Evolutionary conservation across 2,113 vertebrate species (phyloP), one percentile per base, ranked within the genome.

Genomic region (Urocynchramus pylzowi): DNA sequence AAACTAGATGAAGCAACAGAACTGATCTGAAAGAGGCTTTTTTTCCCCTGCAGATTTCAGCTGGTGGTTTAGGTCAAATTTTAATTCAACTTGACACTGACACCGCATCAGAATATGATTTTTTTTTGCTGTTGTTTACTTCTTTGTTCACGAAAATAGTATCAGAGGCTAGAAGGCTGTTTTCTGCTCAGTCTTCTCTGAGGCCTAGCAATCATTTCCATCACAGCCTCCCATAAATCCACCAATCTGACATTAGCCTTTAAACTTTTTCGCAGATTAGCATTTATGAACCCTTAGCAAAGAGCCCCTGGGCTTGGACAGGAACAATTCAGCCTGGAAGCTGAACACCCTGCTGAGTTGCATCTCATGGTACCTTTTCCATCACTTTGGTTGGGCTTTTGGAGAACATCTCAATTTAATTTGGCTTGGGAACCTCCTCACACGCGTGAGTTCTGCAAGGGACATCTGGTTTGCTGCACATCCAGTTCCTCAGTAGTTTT

Each of bases 391-490:
- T 16, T 81, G 76, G 80, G 63, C 27, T 81, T 90, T 84, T 26
- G 53, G 89, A 92, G 86, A 87, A 87, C 60, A 68, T 78, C 52
- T 91, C 89, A 24, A 24, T 77, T 89, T 35, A 59, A 75, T 89
- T 92, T 92, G 78, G 16, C 47, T 89, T 67, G 68, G 50, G 31
- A 64, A 20, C 10, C 77, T n/a, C 65, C 49, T 64, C 85, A 56
- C 53, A 54, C 6, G 9, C 81, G 35, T 4, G 65, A 92, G 45
- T 54, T 90, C 76, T 71, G 33, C 64, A 63, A 59, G 45, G 77
- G 84, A 93, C 94, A 95, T 94, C 77, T 95, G 93, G 65, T 95
- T 94, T 94, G 47, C 80, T 91, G 65, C 76, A 78, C 26, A 9
- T 56, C n/a, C 16, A 44, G 67, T 61, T 83, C 70, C 90, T 87